Evolutionary conservation across 2,888 invertebrate genomes (phyloP).

Genomic region (Hypselothyrea guttata): DNA sequence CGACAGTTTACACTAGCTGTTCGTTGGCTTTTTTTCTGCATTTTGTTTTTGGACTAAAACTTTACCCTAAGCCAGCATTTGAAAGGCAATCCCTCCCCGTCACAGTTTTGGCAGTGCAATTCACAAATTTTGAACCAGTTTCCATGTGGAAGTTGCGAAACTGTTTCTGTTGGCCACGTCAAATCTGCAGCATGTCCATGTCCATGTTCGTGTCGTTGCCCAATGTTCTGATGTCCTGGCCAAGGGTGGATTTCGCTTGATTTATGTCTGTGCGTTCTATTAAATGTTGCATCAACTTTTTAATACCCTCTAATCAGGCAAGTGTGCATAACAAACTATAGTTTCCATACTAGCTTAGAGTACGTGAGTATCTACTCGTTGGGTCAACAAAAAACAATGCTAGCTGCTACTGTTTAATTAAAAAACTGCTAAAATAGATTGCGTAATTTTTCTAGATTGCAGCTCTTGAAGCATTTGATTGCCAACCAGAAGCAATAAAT

Average conservation of each 20-base stretch:
- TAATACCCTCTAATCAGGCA: background rate
- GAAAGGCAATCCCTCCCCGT: background rate
- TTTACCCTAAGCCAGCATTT: slow-evolving; percentile 26
- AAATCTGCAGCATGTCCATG: slow-evolving; percentile 38
- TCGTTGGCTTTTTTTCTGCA: slow-evolving; percentile 66
- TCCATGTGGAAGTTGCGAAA: slow-evolving; percentile 28
- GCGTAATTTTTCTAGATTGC: slow-evolving; percentile 68
- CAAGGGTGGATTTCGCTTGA: slow-evolving; percentile 48
- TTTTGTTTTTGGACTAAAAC: slow-evolving; percentile 45
- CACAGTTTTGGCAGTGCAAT: slow-evolving; percentile 37
- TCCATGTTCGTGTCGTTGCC: slow-evolving; percentile 33
- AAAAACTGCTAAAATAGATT: slow-evolving; percentile 61
- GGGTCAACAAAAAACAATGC: background rate
- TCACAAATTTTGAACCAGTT: slow-evolving; percentile 40
- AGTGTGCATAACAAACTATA: no score
- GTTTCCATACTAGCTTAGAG: background rate
- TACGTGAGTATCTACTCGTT: slow-evolving; percentile 3
- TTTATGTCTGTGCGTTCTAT: slow-evolving; percentile 53
- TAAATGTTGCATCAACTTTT: slow-evolving; percentile 21
- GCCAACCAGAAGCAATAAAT: slow-evolving; percentile 61
- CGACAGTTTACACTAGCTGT: slow-evolving; percentile 58
- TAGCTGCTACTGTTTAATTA: slow-evolving; percentile 52
- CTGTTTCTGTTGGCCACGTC: slow-evolving; percentile 40
- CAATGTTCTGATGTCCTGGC: slow-evolving; percentile 28
- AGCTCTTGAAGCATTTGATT: slow-evolving; percentile 58